phyloP scores from a whole-genome alignment of 2,113 vertebrate species.

The Myanophis thanlyinensis region DNA sequence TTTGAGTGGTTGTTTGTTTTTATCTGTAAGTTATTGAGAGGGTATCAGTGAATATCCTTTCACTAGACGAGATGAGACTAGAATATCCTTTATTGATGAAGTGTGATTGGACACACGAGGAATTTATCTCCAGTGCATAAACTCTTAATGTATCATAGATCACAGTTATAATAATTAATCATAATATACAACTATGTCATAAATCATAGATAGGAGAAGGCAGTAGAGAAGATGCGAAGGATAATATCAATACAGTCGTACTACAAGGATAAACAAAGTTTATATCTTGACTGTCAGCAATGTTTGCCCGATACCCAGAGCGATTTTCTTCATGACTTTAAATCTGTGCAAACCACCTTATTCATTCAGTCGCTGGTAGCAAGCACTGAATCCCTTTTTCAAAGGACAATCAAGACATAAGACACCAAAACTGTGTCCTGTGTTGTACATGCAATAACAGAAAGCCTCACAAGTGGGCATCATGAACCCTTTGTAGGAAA shows the following conservation, averaged over 20 bases:
- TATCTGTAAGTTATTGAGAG: not conserved
- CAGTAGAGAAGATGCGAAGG: not conserved
- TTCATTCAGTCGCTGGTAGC: not conserved
- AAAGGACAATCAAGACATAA: not conserved
- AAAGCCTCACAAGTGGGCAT: not conserved
- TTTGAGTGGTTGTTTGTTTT: not conserved
- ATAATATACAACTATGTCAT: not conserved
- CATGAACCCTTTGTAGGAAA: not conserved
- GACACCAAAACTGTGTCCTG: not conserved
- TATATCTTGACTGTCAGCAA: not conserved
- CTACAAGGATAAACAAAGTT: not conserved
- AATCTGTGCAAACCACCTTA: not conserved
- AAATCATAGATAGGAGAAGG: not conserved
- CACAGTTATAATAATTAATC: not conserved
- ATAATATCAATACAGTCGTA: not conserved
- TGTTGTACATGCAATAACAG: not conserved
- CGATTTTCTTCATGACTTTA: not conserved
- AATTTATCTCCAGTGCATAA: too few species aligned
- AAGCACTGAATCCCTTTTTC: not conserved
- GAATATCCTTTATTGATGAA: too few species aligned
- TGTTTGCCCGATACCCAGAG: not conserved
- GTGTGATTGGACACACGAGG: too few species aligned
- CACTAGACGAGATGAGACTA: too few species aligned
- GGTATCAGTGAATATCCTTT: not conserved
- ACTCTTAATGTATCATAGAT: not conserved